These are phyloP conservation scores for Stichopus horrens DNA, from an alignment of 53 echinoderm and acorn worm species.

Conservation along the genomic window DNA sequence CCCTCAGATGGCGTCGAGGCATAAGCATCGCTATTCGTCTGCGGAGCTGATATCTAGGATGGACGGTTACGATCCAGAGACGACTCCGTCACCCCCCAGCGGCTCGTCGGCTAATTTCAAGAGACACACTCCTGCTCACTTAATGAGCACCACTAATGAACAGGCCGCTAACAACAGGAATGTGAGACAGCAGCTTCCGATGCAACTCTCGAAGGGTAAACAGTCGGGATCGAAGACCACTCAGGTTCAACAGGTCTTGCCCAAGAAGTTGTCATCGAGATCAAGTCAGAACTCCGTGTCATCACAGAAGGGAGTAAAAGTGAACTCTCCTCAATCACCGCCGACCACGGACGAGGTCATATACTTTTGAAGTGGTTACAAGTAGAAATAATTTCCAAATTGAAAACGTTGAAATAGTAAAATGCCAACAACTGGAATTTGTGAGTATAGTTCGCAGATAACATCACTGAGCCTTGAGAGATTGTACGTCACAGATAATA, in stretches of 20 bases:
- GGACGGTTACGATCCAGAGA: neutral
- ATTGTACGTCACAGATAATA: too few species aligned
- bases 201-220: slow-evolving; percentile 77
- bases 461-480: neutral
- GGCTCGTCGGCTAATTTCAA: slow-evolving; percentile 3
- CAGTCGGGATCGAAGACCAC: slow-evolving; percentile 44
- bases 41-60: slow-evolving; percentile 20
- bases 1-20: neutral
- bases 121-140: slow-evolving; percentile 63
- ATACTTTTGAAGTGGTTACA: neutral
- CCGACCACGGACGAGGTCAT: neutral
- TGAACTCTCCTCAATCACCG: neutral
- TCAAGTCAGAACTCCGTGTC: neutral
- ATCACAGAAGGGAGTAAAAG: neutral
- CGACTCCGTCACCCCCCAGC: neutral
- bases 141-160: slow-evolving; percentile 91
- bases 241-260: slow-evolving; percentile 73
- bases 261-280: slow-evolving; percentile 63
- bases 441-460: neutral
- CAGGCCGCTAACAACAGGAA: slow-evolving; percentile 58
- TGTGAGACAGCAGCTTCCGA: slow-evolving; percentile 71
- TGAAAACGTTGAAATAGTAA: too few species aligned
- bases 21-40: slow-evolving; percentile 19
- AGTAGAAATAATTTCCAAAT: neutral
- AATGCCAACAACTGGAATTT: too few species aligned